Evolutionary conservation across 2,797 vertebrate genomes (phyloP).

Genomic region (Alcedo quadribrachys): DNA sequence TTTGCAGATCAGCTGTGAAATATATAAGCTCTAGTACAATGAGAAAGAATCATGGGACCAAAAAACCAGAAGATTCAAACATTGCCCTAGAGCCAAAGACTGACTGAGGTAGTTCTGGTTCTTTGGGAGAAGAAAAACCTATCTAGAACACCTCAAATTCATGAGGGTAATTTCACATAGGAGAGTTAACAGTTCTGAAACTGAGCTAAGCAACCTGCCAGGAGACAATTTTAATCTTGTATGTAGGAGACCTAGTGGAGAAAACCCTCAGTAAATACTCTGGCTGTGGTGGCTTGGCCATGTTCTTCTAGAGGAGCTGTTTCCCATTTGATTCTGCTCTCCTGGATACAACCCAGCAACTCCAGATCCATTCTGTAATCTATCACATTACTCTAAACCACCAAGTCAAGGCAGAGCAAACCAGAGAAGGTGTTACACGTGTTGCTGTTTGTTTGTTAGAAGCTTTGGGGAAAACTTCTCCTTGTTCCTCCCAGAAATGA

Average conservation of each 20-base stretch:
- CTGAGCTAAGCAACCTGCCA: neutral
- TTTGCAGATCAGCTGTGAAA: neutral
- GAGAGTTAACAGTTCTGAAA: neutral
- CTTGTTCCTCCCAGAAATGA: rapidly evolving
- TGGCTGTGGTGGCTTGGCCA: neutral
- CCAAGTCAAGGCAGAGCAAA: neutral
- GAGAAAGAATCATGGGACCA: neutral
- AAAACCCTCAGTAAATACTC: neutral
- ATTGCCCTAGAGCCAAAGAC: neutral
- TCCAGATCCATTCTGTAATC: neutral
- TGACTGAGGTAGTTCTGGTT: neutral
- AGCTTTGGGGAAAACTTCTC: neutral
- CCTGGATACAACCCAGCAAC: neutral
- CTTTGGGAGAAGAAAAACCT: neutral
- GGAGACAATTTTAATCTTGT: neutral
- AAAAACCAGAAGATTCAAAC: neutral
- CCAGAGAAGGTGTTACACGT: neutral
- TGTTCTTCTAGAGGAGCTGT: rapidly evolving
- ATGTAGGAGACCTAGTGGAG: neutral
- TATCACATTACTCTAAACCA: neutral
- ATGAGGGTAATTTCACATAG: neutral
- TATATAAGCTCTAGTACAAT: neutral
- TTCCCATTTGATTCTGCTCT: neutral
- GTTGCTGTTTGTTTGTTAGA: neutral
- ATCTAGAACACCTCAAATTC: neutral